These are phyloP conservation scores for Euwallacea similis DNA, from an alignment of 1,140 invertebrate genomes.

Conservation along the genomic window DNA sequence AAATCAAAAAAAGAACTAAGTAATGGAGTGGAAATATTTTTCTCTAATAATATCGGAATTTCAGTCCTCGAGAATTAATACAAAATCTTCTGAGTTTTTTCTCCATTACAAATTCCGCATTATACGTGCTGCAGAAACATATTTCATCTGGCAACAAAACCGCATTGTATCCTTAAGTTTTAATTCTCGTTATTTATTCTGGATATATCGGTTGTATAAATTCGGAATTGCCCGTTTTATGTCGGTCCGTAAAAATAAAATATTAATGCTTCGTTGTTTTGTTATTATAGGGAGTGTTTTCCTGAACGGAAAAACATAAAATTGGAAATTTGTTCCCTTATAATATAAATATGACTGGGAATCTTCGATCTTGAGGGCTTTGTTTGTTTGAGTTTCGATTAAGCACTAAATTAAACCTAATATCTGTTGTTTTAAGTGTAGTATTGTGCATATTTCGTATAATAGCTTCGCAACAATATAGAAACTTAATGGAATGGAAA, in stretches of 20 bases:
- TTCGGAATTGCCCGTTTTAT: constrained; percentile 21
- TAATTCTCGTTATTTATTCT: constrained; percentile 12
- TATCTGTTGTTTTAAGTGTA: neutral
- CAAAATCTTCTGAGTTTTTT: no score
- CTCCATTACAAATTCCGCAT: no score
- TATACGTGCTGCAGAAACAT: no score
- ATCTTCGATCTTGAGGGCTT: neutral
- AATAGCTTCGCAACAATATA: no score
- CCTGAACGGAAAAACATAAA: constrained; percentile 26
- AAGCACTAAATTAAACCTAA: neutral
- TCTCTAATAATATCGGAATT: no score
- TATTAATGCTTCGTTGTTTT: constrained; percentile 28
- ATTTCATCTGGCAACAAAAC: neutral
- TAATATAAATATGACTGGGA: neutral
- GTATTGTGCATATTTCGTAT: no score
- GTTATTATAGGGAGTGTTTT: constrained; percentile 30
- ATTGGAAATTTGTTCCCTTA: constrained; percentile 11
- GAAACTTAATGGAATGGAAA: no score
- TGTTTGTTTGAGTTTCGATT: neutral
- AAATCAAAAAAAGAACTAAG: no score
- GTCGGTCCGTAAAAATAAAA: constrained; percentile 19
- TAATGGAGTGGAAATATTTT: no score
- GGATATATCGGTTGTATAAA: constrained; percentile 28
- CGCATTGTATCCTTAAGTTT: constrained; percentile 5
- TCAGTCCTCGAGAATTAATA: no score